Evolutionary conservation across 2,888 invertebrate species (phyloP), one percentile per base, ranked within the genome.

Genomic region (Gonocerus acuteangulatus): DNA sequence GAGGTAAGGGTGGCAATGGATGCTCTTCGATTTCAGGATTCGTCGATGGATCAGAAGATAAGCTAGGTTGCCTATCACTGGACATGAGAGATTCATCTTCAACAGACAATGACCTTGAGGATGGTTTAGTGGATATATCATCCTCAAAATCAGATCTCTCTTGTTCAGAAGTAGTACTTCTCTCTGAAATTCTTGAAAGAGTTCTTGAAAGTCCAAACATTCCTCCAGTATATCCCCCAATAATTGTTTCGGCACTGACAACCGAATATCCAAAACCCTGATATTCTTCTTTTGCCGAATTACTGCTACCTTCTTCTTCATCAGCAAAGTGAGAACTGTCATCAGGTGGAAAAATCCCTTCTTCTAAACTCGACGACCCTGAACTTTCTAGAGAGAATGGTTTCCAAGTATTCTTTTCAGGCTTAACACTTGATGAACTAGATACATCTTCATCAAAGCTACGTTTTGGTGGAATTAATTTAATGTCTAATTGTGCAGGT

Each of bases 111-210:
- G 89, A 89, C 64, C 88, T 82, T 1, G 89, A 88, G 65, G 88
- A 88, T 2, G 86, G 89, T 74, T 89, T 90, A 27, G 89, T 89
- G 0, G 88, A 87, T 58, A 70, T 66, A 48, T 71, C 71, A 75
- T 90, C 89, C 72, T 89, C 89, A 70, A 89, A 84, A 64, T 88
- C 85, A 71, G 89, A 89, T 2, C 88, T 87, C 63, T 78, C 78
- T 73, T 90, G 90, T 72, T 90, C 90, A 0, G 90, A 90, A 11
- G 89, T 89, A 9, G 91, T 91, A 67, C 90, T 91, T 45, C 90
- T 80, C 74, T 92, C 92, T 0, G 90, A 91, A 71, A 92, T 92
- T 65, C 91, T 79, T 1, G 90, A 90, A 23, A 91, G 77, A 0
- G 91, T 91, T 45, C 91, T 80, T 0, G 84, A 84, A 19, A 86